Conservation (phyloP, 2,888 invertebrate species). For the Ecliptopera silaceata region DNA sequence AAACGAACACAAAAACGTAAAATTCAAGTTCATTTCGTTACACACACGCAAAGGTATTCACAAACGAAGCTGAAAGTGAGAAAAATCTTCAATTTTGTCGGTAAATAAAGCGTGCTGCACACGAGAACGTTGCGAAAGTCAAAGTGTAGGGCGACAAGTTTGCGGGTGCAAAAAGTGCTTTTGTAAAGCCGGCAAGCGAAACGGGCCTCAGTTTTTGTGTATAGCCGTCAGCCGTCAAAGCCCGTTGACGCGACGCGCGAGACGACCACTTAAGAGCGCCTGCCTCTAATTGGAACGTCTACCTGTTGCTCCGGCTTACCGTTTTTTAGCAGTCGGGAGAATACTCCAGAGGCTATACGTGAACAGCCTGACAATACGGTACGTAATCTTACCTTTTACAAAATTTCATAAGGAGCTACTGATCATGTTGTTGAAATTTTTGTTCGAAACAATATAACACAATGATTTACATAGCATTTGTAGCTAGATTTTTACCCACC, state of each 20-base stretch:
- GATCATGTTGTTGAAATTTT: constrained; percentile 29
- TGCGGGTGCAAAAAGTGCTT: constrained; percentile 65
- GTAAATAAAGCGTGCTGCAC: constrained; percentile 37
- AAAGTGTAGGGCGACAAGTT: constrained; percentile 70
- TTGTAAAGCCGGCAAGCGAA: constrained; percentile 68
- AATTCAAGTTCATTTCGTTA: constrained; percentile 20
- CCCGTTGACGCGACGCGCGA: constrained; percentile 72
- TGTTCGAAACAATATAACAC: not conserved
- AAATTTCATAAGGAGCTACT: constrained; percentile 12
- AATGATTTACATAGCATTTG: not conserved
- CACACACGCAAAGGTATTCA: constrained; percentile 17
- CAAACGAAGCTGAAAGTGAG: constrained; percentile 32
- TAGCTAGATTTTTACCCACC: no score
- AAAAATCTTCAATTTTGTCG: constrained; percentile 30
- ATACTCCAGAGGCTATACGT: constrained; percentile 64
- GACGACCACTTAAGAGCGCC: constrained; percentile 68
- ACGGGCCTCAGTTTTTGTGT: constrained; percentile 72
- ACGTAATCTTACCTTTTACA: constrained; percentile 43
- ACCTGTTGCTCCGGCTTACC: constrained; percentile 77
- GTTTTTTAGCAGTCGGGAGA: constrained; percentile 63
- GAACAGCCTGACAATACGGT: constrained; percentile 63
- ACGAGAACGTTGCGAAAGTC: constrained; percentile 64
- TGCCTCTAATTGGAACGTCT: constrained; percentile 79
- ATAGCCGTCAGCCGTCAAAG: constrained; percentile 61
- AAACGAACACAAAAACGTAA: constrained; percentile 5